Evolutionary conservation across 2,113 vertebrate species (phyloP).

Genomic region (Chiloscyllium plagiosum): DNA sequence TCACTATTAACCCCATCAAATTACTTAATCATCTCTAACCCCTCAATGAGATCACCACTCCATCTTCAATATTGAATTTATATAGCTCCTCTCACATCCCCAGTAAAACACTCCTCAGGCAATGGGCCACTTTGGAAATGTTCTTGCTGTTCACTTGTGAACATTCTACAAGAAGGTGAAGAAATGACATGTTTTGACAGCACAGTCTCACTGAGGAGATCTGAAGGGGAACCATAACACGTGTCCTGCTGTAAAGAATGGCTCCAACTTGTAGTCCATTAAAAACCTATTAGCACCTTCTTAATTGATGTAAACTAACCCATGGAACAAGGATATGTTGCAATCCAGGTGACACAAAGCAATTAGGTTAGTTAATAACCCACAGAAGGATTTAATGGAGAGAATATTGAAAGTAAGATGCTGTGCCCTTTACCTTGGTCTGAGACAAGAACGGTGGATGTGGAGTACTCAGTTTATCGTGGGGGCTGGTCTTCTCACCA

Average conservation of each 20-base stretch:
- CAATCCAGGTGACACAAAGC: not conserved
- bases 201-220: not conserved
- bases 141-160: not conserved
- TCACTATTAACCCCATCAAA: not conserved
- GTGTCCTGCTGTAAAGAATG: not conserved
- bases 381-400: not conserved
- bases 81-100: not conserved
- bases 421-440: slow-evolving; percentile 44
- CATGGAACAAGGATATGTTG: not conserved
- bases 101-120: not conserved
- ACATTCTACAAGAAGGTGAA: no score
- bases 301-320: not conserved
- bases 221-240: not conserved
- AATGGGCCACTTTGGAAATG: not conserved
- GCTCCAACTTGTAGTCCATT: not conserved
- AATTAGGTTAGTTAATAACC: not conserved
- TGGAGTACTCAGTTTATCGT: slow-evolving; percentile 29
- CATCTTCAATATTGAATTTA: not conserved
- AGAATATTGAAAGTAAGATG: no score
- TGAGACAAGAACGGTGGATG: slow-evolving; percentile 50
- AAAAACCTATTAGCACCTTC: not conserved
- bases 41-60: not conserved
- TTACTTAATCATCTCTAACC: not conserved
- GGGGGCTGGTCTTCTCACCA: slow-evolving; percentile 40
- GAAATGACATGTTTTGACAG: not conserved